A percentile compares a stretch with the other conserved stretches of the same genome.
phyloP scores from a whole-genome alignment of 2,888 invertebrate species.

The Drosophila testacea region DNA sequence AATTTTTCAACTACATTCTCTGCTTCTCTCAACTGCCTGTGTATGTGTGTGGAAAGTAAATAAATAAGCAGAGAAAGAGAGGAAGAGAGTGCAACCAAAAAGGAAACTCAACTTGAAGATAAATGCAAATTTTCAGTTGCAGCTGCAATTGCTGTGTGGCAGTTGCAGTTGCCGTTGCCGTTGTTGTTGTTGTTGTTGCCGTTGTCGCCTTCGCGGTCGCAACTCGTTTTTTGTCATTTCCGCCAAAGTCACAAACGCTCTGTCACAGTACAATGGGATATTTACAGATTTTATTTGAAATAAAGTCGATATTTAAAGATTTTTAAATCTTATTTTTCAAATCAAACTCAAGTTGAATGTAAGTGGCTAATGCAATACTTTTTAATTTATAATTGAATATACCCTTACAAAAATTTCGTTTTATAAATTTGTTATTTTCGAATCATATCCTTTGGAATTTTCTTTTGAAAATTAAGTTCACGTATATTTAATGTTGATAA shows the following conservation, averaged over 20 bases:
- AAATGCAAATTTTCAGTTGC: constrained; percentile 69
- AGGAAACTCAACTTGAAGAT: constrained; percentile 65
- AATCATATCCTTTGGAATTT: too few relatives aligned
- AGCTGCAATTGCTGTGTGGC: constrained; percentile 18
- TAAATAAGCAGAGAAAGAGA: constrained; percentile 48
- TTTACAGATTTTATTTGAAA: too few relatives aligned
- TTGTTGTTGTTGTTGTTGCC: not conserved
- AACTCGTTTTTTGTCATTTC: constrained; percentile 63
- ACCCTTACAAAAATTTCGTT: too few relatives aligned
- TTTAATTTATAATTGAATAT: too few relatives aligned
- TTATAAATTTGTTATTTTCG: too few relatives aligned
- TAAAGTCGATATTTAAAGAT: too few relatives aligned
- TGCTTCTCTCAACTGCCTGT: not conserved
- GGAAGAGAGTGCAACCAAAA: constrained; percentile 12
- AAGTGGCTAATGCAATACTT: too few relatives aligned
- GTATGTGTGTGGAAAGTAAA: constrained; percentile 36
- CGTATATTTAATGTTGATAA: too few relatives aligned
- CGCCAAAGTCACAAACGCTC: constrained; percentile 49
- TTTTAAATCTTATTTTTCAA: too few relatives aligned
- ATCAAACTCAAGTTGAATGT: too few relatives aligned
- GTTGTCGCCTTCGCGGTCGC: constrained; percentile 20
- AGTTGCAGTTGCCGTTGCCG: constrained; percentile 4
- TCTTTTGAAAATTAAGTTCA: too few relatives aligned
- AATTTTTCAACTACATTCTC: constrained; percentile 34
- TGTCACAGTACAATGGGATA: not conserved